phyloP scores from a whole-genome alignment of 2,797 vertebrate species.

The Miichthys miiuy region DNA sequence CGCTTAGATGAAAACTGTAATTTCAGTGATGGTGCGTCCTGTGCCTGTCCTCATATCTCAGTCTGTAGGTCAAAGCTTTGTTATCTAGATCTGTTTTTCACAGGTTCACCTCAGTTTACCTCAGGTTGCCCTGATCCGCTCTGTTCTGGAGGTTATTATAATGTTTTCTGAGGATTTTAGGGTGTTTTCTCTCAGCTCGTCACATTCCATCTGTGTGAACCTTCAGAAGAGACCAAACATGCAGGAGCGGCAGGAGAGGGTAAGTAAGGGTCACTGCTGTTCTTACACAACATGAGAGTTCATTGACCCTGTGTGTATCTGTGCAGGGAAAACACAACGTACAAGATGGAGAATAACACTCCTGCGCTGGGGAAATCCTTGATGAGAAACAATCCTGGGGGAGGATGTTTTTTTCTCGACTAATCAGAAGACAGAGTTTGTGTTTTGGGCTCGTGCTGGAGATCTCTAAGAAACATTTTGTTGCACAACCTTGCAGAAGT shows the following conservation, averaged over 20 bases:
- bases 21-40: neutral
- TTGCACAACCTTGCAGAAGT: conserved; percentile 20
- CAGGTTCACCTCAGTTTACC: conserved; percentile 19
- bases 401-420: conserved; percentile 65
- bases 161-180: conserved; percentile 45
- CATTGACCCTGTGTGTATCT: conserved; percentile 62
- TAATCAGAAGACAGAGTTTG: conserved; percentile 64
- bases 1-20: too few relatives aligned
- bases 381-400: conserved; percentile 52
- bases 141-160: conserved; percentile 55
- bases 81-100: conserved; percentile 53
- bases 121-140: conserved; percentile 29
- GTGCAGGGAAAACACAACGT: conserved; percentile 58
- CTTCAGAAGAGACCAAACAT: conserved; percentile 64
- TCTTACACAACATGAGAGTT: conserved; percentile 79
- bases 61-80: conserved; percentile 8
- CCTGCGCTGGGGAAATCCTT: conserved; percentile 53
- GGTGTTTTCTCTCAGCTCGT: conserved; percentile 55
- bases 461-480: conserved; percentile 36
- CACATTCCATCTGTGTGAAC: conserved; percentile 69
- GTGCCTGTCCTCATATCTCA: neutral
- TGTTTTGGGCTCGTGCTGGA: conserved; percentile 31
- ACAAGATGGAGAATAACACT: conserved; percentile 61
- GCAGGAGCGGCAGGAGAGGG: conserved; percentile 40
- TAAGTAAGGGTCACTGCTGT: conserved; percentile 55